A percentile compares a stretch with the other conserved stretches of the same genome.
Evolutionary conservation across 53 echinoderm and acorn worm genomes (phyloP).

Genomic region (Luidia sarsii): DNA sequence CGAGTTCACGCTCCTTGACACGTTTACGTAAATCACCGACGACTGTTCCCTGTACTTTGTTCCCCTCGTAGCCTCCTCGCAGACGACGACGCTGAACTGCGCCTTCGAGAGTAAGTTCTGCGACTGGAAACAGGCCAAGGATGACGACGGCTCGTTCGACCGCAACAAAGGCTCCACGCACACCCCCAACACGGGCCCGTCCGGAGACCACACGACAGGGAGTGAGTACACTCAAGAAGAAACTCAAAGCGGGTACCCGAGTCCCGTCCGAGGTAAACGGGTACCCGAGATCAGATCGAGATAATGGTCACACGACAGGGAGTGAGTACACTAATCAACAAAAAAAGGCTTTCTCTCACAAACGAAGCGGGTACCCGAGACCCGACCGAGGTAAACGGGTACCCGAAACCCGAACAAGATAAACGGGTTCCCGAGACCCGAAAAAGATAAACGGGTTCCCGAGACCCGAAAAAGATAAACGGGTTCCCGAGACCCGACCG

Average conservation of each 20-base stretch:
- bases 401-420: too few species aligned
- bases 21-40: not conserved
- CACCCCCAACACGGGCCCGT: slow-evolving; percentile 71
- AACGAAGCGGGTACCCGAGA: too few species aligned
- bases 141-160: slow-evolving; percentile 79
- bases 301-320: too few species aligned
- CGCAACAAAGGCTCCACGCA: slow-evolving; percentile 62
- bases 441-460: too few species aligned
- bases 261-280: slow-evolving; percentile 17
- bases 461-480: too few species aligned
- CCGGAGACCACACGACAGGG: slow-evolving; percentile 83
- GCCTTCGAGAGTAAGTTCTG: slow-evolving; percentile 59
- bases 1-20: too few species aligned
- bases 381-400: too few species aligned
- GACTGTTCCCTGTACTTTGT: not conserved
- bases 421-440: too few species aligned
- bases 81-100: slow-evolving; percentile 40
- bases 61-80: slow-evolving; percentile 9
- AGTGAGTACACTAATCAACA: too few species aligned
- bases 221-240: slow-evolving; percentile 3
- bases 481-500: too few species aligned
- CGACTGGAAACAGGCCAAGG: slow-evolving; percentile 44
- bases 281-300: too few species aligned
- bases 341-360: too few species aligned
- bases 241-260: not conserved